Conservation (phyloP, 2,797 vertebrate genomes). For the Premnoplex brunnescens region DNA sequence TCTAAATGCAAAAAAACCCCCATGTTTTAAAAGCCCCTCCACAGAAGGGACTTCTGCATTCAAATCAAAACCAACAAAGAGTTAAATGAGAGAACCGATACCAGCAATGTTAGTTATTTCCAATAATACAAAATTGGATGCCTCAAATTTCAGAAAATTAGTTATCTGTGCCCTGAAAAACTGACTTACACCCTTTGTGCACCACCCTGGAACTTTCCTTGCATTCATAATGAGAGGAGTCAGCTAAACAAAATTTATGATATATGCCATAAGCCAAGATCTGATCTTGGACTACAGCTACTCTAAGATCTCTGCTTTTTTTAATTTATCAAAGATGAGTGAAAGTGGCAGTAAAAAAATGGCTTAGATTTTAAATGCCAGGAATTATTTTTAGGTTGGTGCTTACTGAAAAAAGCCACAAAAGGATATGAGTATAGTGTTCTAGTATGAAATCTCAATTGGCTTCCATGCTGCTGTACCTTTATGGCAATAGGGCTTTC, state of each 20-base stretch:
- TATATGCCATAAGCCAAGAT: background rate
- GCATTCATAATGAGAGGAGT: background rate
- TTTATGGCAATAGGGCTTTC: background rate
- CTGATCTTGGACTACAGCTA: background rate
- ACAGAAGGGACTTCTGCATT: background rate
- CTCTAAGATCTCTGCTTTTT: background rate
- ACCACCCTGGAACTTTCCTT: background rate
- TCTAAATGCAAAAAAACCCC: background rate
- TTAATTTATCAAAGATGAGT: conserved; percentile 7
- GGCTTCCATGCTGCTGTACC: background rate
- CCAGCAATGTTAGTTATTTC: background rate
- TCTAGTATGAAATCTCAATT: background rate
- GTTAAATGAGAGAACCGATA: background rate
- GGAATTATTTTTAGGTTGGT: background rate
- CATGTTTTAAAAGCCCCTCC: background rate
- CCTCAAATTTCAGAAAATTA: background rate
- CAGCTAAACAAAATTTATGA: background rate
- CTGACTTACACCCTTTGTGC: background rate
- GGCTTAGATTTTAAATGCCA: background rate
- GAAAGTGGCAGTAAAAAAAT: background rate
- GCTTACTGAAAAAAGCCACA: background rate
- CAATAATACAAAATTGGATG: background rate
- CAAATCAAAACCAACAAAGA: background rate
- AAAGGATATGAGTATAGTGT: background rate
- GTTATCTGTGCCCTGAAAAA: background rate